These are phyloP conservation scores for Meiosimyza platycephala DNA, from an alignment of 2,888 invertebrate species.

Conservation along the genomic window DNA sequence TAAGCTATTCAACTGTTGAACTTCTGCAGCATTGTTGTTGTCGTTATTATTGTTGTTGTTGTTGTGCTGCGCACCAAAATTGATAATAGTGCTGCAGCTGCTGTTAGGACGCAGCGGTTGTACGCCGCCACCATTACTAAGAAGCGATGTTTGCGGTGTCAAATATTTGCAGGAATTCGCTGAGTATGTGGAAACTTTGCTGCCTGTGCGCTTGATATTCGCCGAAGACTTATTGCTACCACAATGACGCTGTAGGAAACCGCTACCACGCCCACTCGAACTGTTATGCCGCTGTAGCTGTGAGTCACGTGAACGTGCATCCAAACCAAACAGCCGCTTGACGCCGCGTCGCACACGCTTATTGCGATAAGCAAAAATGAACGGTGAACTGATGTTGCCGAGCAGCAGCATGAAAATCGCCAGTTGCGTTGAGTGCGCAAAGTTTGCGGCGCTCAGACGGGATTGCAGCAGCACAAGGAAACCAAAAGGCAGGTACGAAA, in stretches of 20 bases:
- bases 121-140: constrained; percentile 46
- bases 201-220: constrained; percentile 63
- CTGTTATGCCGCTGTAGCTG: constrained; percentile 59
- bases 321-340: constrained; percentile 63
- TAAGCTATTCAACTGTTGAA: constrained; percentile 9
- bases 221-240: constrained; percentile 49
- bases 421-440: constrained; percentile 62
- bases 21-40: constrained; percentile 15
- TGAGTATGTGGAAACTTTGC: constrained; percentile 65
- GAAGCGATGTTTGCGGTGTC: constrained; percentile 60
- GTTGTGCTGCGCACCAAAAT: constrained; percentile 46
- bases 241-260: constrained; percentile 37
- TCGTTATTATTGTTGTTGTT: constrained; percentile 33
- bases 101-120: constrained; percentile 54
- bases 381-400: constrained; percentile 66
- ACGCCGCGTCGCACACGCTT: constrained; percentile 67
- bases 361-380: constrained; percentile 67
- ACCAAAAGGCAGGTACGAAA: constrained; percentile 67
- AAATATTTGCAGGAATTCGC: constrained; percentile 63
- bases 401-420: constrained; percentile 66
- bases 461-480: constrained; percentile 64
- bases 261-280: constrained; percentile 57
- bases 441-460: constrained; percentile 59
- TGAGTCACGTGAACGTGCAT: constrained; percentile 55
- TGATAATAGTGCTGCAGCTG: constrained; percentile 62